Percentiles rank a stretch among this genome's conserved stretches.
Evolutionary conservation across 2,113 vertebrate genomes (phyloP).

Genomic region (Neoarius graeffei): DNA sequence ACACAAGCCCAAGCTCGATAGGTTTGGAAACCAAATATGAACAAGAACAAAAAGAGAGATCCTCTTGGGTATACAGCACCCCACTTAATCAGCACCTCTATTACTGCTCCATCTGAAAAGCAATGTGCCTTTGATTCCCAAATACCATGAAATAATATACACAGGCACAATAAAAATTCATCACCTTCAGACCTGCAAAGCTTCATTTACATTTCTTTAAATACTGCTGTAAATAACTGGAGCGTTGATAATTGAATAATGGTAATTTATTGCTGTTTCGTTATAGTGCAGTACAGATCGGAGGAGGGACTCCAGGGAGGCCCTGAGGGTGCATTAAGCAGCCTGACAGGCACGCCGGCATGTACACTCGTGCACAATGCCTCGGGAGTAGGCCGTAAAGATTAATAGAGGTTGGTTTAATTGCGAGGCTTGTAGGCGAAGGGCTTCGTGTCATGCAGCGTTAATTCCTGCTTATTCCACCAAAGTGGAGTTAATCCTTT

Average conservation of each 20-base stretch:
- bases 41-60: conserved; percentile 29
- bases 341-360: conserved; percentile 56
- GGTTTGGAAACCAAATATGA: conserved; percentile 11
- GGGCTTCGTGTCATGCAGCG: conserved; percentile 52
- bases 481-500: conserved; percentile 52
- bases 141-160: conserved; percentile 64
- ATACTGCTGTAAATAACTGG: conserved; percentile 60
- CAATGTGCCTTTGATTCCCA: conserved; percentile 58
- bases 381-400: conserved; percentile 65
- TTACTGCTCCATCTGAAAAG: conserved; percentile 44
- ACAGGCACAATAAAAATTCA: conserved; percentile 63
- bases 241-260: conserved; percentile 67
- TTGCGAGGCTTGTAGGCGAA: conserved; percentile 63
- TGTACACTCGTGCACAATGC: conserved; percentile 49
- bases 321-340: conserved; percentile 58
- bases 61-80: conserved; percentile 50
- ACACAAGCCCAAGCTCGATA: background rate
- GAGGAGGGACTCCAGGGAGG: conserved; percentile 31
- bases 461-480: conserved; percentile 57
- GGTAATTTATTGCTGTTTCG: conserved; percentile 58
- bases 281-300: conserved; percentile 50
- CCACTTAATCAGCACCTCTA: conserved; percentile 35
- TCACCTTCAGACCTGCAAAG: conserved; percentile 57
- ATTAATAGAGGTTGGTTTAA: conserved; percentile 73
- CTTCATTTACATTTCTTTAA: conserved; percentile 67